Conservation (phyloP, 1,140 invertebrate genomes). For the Cydia pomonella region DNA sequence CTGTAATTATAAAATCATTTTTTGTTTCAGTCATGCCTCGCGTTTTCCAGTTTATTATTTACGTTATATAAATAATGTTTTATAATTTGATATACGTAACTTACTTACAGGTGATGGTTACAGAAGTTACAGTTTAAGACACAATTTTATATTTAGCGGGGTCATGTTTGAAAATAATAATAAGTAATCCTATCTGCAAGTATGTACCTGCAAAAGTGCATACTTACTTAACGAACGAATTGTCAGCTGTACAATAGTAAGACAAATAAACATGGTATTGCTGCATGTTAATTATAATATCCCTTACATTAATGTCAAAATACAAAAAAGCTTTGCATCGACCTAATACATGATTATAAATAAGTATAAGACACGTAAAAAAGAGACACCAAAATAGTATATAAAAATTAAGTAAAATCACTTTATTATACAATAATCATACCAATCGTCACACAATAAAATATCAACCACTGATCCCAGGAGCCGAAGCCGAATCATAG, state of each 20-base stretch:
- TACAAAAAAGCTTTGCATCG: background rate
- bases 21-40: too few species aligned
- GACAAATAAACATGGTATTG: slow-evolving; percentile 3
- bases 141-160: too few species aligned
- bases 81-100: too few species aligned
- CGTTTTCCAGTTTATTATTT: too few species aligned
- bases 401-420: slow-evolving; percentile 10
- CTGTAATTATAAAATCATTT: too few species aligned
- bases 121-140: too few species aligned
- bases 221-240: too few species aligned
- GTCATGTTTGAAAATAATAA: too few species aligned
- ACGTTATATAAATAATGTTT: too few species aligned
- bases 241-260: background rate
- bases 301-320: slow-evolving; percentile 9
- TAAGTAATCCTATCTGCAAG: background rate
- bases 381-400: slow-evolving; percentile 1
- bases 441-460: background rate
- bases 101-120: too few species aligned
- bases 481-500: background rate
- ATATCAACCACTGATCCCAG: background rate
- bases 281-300: background rate
- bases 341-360: slow-evolving; percentile 9
- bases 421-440: background rate
- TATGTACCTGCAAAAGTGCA: background rate
- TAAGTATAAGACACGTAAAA: background rate